These are phyloP conservation scores for Dysdera silvatica DNA, from an alignment of 1,140 invertebrate species.

Conservation along the genomic window DNA sequence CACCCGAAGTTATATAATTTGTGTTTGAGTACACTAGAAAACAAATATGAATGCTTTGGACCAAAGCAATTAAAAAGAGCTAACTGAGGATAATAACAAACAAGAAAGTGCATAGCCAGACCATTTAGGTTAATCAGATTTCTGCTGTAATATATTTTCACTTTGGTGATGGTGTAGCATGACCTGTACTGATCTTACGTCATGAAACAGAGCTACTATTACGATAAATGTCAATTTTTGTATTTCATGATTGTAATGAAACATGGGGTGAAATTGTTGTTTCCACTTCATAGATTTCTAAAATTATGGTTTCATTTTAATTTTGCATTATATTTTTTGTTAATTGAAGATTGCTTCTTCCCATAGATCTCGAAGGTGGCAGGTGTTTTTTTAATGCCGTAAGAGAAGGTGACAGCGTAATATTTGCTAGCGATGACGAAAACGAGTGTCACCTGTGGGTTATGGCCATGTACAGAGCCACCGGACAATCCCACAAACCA, in stretches of 20 bases:
- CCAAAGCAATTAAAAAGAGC: too few relatives aligned
- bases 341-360: not conserved
- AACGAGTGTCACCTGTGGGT: conserved; percentile 98
- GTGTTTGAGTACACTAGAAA: too few relatives aligned
- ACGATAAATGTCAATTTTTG: too few relatives aligned
- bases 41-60: too few relatives aligned
- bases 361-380: conserved; percentile 68
- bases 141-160: too few relatives aligned
- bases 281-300: not conserved
- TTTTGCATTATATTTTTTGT: not conserved
- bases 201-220: too few relatives aligned
- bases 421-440: conserved; percentile 96
- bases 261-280: not conserved
- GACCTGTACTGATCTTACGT: too few relatives aligned
- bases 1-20: too few relatives aligned
- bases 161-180: too few relatives aligned
- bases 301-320: not conserved
- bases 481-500: conserved; percentile 97
- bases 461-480: conserved; percentile 96
- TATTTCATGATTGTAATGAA: not conserved
- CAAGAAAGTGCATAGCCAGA: too few relatives aligned
- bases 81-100: too few relatives aligned
- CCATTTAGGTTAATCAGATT: too few relatives aligned
- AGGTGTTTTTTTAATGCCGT: conserved; percentile 97
- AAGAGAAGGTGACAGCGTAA: conserved; percentile 92